Base-by-base conservation (phyloP, 2,888 invertebrate genomes). In the Nasonovia ribisnigri region DNA sequence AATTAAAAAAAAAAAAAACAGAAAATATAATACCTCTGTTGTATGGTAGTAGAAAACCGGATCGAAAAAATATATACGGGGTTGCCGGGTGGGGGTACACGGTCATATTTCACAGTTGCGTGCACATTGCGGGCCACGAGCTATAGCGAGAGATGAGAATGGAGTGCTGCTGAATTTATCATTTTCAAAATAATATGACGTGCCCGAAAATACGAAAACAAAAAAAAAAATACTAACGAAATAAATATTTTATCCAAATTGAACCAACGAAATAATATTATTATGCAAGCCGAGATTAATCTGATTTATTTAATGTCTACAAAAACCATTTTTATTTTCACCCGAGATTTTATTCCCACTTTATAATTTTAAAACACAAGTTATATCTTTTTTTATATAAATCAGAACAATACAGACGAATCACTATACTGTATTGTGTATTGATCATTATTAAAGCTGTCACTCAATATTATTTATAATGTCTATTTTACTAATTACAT, bases 1-100 rank as follows among this genome's bases (percentile, higher is more conserved):
- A 94, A 94, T 94, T 94, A 94, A 94, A 94, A 94, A 92, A 91
- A 89, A n/a, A 92, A 93, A 92, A 90, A 94, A 94, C 91, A 84
- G 92, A 93, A 90, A 93, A 90, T 93, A 93, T 93, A 93, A 93
- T 93, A 90, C 93, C 93, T 93, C 93, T 57, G 89, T 88, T 67
- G 77, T 88, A 77, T 60, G 36, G 42, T 54, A 46, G 89, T 48
- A 90, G 86, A 93, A 90, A 93, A 93, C 93, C 93, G 93, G 93
- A 93, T 93, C 93, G 93, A 90, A 88, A 90, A 88, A 88, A 88
- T 77, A 77, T 77, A 77, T 88, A 88, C 51, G n/a, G 48, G 92
- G 67, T 42, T 51, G 51, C 11, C 29, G 88, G 77, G 92, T 6
- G 54, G 88, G 89, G 46, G 77, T 92, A 92, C 88, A 77, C 84